Conservation (phyloP, 2,113 vertebrate genomes). For the Salvelinus namaycush region DNA sequence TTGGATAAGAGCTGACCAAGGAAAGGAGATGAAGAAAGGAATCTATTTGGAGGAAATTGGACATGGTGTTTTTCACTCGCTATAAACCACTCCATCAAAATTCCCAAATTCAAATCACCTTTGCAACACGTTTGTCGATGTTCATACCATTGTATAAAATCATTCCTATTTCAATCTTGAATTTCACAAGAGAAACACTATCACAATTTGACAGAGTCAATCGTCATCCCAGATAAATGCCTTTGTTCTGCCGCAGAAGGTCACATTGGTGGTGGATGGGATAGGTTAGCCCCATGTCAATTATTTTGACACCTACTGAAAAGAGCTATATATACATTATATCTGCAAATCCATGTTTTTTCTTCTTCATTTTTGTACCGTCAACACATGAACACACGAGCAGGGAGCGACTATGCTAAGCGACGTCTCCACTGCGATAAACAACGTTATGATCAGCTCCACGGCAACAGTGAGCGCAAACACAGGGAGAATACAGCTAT, state of each 20-base stretch:
- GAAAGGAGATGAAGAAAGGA: background rate
- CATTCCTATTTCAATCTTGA: background rate
- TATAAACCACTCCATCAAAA: background rate
- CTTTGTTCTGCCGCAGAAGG: constrained; percentile 7
- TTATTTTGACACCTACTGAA: background rate
- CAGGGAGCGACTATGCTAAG: constrained; percentile 52
- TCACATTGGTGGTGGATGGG: constrained; percentile 16
- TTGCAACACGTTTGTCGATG: background rate
- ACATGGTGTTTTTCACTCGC: background rate
- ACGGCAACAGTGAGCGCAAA: constrained; percentile 57
- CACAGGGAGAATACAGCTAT: constrained; percentile 54
- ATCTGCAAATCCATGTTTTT: constrained; percentile 20
- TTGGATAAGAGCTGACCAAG: background rate
- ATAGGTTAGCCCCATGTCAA: background rate
- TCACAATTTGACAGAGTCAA: background rate
- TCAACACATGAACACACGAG: constrained; percentile 52
- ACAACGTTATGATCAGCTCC: constrained; percentile 30
- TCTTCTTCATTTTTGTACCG: constrained; percentile 49
- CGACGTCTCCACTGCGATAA: constrained; percentile 43
- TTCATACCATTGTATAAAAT: background rate
- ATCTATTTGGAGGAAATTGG: background rate
- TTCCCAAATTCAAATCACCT: background rate
- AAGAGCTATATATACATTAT: constrained; percentile 22
- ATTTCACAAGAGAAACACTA: constrained; percentile 13
- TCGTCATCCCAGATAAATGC: background rate